A percentile compares a stretch with the other conserved stretches of the same genome.
phyloP scores from a whole-genome alignment of 2,113 vertebrate genomes.

The Pampusana beccarii region DNA sequence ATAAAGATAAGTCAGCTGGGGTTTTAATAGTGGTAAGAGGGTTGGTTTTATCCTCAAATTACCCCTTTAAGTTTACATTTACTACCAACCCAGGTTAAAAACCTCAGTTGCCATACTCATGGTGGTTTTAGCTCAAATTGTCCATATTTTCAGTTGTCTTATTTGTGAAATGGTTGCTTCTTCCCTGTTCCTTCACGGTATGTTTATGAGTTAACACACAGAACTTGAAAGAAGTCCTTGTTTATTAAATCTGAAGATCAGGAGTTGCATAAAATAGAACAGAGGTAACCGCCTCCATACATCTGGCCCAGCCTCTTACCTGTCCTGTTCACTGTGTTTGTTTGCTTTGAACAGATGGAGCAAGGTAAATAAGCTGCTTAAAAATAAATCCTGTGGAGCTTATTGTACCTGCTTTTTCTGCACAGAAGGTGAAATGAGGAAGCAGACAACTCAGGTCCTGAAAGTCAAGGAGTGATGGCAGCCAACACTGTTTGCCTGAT shows the following conservation, averaged over 20 bases:
- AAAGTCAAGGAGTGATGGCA: background rate
- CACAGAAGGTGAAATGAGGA: background rate
- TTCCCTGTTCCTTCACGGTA: background rate
- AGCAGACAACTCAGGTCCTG: background rate
- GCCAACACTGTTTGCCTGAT: background rate
- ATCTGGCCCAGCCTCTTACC: background rate
- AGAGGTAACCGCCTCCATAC: background rate
- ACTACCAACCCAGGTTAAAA: background rate
- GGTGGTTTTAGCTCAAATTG: background rate
- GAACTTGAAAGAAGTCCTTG: background rate
- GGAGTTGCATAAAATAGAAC: background rate
- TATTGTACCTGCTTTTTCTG: background rate
- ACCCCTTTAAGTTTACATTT: background rate
- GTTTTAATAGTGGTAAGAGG: background rate
- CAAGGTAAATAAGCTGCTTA: background rate
- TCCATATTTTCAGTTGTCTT: background rate
- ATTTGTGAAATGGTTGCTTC: background rate
- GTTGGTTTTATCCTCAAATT: background rate
- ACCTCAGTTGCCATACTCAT: background rate
- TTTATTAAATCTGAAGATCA: background rate
- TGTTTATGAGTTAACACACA: background rate
- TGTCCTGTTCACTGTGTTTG: background rate
- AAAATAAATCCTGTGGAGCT: background rate
- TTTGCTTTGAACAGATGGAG: conserved; percentile 31
- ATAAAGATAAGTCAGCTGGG: background rate